Base-by-base conservation (phyloP, 2,113 vertebrate species). In the Melanocharis versteri region DNA sequence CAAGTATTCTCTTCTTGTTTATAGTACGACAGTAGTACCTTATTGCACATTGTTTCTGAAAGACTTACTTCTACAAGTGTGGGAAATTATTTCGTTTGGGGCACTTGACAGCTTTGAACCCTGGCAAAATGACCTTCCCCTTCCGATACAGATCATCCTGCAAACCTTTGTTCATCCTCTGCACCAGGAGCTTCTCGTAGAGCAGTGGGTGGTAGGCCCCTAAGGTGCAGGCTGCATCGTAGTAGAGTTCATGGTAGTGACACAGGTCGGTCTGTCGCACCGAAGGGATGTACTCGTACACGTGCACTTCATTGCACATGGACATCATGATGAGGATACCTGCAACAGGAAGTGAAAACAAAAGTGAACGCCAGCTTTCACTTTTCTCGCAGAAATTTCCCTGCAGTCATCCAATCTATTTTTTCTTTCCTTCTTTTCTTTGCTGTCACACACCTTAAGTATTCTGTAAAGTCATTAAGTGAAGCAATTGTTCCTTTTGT, bases 311-410 rank as follows among this genome's bases (percentile, higher is more conserved):
- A 1, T 98, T 95, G 69, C 99, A 99, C 96, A 99, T 96, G 51
- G 99, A 98, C 99, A 99, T 99, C 99, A 99, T 99, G 97, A 99
- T 95, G 81, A 99, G 97, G 95, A 99, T 99, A 47, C 99, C 99
- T 99, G 98, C 35, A 82, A 72, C 5, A 33, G 33, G 85, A 47
- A 70, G 42, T 24, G 84, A 66, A 81, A 72, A 64, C 14, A 56
- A 61, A 89, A 83, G 30, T 89, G 51, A 93, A 44, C 11, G 6
- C 24, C n/a, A 40, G 30, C 42, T 82, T 90, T 53, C 47, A 23
- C 11, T 45, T 13, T 40, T 42, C 40, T 90, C 3, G 1, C 23
- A 62, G 90, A 57, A 73, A 44, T 68, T 64, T 56, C 53, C 57
- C 21, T 81, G 45, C 30, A 83, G 40, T 48, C n/a, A 54, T 15